Percentiles rank a stretch among this genome's conserved stretches.
These are phyloP conservation scores for Phylloscopus trochiloides DNA, from an alignment of 2,113 vertebrate species.

Conservation along the genomic window DNA sequence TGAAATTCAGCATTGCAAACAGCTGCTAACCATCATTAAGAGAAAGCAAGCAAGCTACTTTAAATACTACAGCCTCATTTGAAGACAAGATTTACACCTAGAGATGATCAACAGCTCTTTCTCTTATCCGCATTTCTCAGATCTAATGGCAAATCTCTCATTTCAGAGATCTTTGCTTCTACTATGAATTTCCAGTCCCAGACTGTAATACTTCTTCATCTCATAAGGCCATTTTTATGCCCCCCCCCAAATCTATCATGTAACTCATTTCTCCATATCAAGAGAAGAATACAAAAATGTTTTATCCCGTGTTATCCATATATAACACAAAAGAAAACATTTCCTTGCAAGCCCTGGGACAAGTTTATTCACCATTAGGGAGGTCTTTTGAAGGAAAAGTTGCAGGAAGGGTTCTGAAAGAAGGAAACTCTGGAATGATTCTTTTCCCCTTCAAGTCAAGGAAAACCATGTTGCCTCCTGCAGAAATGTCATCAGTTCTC, in stretches of 20 bases:
- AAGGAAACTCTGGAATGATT: not conserved
- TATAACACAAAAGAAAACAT: not conserved
- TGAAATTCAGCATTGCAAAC: slow-evolving; percentile 4
- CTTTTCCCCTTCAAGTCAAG: not conserved
- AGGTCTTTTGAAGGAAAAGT: not conserved
- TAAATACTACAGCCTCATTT: not conserved
- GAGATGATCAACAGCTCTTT: not conserved
- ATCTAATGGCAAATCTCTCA: not conserved
- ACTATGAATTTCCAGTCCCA: not conserved
- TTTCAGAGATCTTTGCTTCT: not conserved
- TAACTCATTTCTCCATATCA: not conserved
- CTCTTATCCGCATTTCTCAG: not conserved
- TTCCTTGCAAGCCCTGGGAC: not conserved
- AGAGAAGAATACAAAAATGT: not conserved
- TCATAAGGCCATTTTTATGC: not conserved
- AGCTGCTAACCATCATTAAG: slow-evolving; percentile 31
- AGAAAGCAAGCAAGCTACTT: not conserved
- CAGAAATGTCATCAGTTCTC: not conserved
- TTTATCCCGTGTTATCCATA: not conserved
- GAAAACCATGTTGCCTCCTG: not conserved
- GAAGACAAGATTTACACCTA: not conserved
- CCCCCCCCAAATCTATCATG: not conserved
- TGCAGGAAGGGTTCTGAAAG: not conserved
- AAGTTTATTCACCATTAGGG: not conserved
- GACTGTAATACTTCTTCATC: not conserved